Evolutionary conservation across 2,113 vertebrate species (phyloP).

Genomic region (Pangasianodon hypophthalmus): DNA sequence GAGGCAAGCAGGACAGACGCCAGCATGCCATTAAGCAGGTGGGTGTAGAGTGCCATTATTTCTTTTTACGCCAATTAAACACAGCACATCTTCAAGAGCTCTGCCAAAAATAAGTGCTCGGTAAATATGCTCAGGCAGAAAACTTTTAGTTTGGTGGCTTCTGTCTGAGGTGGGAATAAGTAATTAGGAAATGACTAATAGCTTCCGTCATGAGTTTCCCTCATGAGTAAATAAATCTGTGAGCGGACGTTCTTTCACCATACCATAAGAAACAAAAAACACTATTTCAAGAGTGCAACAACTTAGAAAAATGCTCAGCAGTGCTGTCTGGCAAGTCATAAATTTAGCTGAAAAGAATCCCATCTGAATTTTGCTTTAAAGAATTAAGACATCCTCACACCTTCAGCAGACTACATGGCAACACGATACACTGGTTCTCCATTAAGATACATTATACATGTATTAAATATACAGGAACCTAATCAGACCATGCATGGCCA

Average conservation of each 20-base stretch:
- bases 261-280: not conserved
- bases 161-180: constrained; percentile 37
- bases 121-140: constrained; percentile 44
- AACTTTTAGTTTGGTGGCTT: constrained; percentile 48
- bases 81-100: constrained; percentile 51
- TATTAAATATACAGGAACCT: not conserved
- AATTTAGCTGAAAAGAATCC: not conserved
- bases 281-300: not conserved
- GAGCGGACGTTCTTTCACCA: constrained; percentile 11
- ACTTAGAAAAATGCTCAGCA: not conserved
- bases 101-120: constrained; percentile 38
- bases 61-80: constrained; percentile 50
- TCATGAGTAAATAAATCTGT: constrained; percentile 41
- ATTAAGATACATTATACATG: not conserved
- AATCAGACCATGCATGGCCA: not conserved
- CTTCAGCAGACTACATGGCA: not conserved
- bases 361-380: not conserved
- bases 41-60: constrained; percentile 54
- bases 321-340: not conserved
- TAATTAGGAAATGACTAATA: constrained; percentile 50
- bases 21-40: constrained; percentile 52
- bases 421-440: not conserved
- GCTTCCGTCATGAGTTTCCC: constrained; percentile 27
- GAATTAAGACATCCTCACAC: not conserved
- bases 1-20: constrained; percentile 41